Evolutionary conservation across 2,113 vertebrate genomes (phyloP), one percentile per base, ranked within the genome.

Genomic region (Zosterops borbonicus): DNA sequence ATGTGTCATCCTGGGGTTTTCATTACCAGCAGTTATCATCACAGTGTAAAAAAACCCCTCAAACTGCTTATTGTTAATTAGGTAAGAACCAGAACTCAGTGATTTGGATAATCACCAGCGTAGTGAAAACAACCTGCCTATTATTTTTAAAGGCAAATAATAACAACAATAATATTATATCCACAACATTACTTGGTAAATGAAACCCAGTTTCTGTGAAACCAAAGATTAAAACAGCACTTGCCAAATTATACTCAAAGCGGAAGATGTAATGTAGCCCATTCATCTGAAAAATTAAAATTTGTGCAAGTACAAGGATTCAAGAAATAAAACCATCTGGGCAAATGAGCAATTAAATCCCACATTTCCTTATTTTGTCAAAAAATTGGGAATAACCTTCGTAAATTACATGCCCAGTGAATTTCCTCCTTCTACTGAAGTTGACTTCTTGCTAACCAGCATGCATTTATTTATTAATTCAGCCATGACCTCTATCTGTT

Each of bases 261-360:
- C 77, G 5, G 89, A 97, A 97, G 92, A 92, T 70, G 91, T 97
- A 96, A 97, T 85, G 76, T 84, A 94, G 91, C 86, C 94, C 88
- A 95, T 97, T 95, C 94, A 95, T 95, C 97, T 96, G 94, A 97
- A 97, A 97, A 94, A 97, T 97, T 97, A 97, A 96, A 97, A 96
- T 96, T 97, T 96, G 94, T 93, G 80, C 94, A 95, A 79, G 87
- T 96, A 94, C 91, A 83, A 83, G 90, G 55, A 94, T 97, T 96
- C 90, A 93, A 97, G 97, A 97, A 98, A 97, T 97, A 97, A 97
- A 96, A 96, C 60, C 64, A 83, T 94, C 94, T 94, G 96, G 97
- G 94, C 77, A 97, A 97, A 96, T 95, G 95, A 97, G 96, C 95
- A 92, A 95, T 95, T 96, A 97, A 96, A 96, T n/a, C 82, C 90